Base-by-base conservation (phyloP, 2,113 vertebrate species). In the Alouatta palliata region DNA sequence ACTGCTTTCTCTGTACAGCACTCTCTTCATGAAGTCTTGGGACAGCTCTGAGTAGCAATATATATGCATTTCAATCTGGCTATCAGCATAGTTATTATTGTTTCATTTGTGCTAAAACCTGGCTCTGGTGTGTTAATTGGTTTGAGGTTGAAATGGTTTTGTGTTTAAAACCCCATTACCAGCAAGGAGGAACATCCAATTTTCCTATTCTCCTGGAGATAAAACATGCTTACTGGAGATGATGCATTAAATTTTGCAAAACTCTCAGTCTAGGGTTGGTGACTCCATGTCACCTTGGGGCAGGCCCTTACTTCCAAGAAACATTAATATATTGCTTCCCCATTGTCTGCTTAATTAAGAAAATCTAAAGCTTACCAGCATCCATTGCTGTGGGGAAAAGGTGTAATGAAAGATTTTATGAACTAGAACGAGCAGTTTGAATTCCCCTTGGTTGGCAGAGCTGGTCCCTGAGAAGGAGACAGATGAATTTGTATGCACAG, bases 181-280 rank as follows among this genome's bases (percentile, higher is more conserved):
- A 37, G 9, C 17, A 85, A 0, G 75, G 23, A 71, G 35, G 0
- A 40, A 25, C 25, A 61, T 5, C 19, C 2, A 12, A 0, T 61
- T 76, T 92, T 70, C 4, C 20, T 83, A 23, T 32, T 49, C 32
- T 70, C 47, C 52, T 1, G 11, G 21, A 79, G 47, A 81, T 68
- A 86, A 75, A 54, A 83, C 1, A 95, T 45, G 19, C 64, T 54
- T 23, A 27, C 27, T 20, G 16, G 16, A 56, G 40, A 61, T n/a
- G 43, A n/a, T 2, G 16, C 11, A 80, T 76, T 76, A 61, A 88
- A 52, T 80, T 81, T 45, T 58, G 8, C 47, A n/a, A 68, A 92
- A 61, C 1, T 90, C 32, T 94, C 12, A 70, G 16, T 49, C 6
- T 88, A 52, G n/a, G 9, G 1, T 49, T 64, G 35, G 27, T 5